Evolutionary conservation across 2,113 vertebrate species (phyloP), one percentile per base, ranked within the genome.

Genomic region (Reinhardtius hippoglossoides): DNA sequence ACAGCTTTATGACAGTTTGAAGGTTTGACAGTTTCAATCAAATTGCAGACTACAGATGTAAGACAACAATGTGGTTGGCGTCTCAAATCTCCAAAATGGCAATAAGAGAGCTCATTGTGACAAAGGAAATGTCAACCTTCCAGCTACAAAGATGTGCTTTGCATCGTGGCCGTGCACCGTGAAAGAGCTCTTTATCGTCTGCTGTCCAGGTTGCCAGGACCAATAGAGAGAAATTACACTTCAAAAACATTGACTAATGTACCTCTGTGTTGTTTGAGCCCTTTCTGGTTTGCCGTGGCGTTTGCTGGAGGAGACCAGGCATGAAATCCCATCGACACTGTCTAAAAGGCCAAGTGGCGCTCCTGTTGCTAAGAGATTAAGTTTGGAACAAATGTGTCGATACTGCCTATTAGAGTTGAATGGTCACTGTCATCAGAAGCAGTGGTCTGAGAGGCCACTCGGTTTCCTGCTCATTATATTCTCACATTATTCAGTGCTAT

Each of bases 391-490:
- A 88, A 78, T 71, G 58, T 85, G 80, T 90, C 84, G 40, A 91
- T 92, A 85, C 67, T 66, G 16, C 71, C 76, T 92, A 93, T 92
- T 92, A 78, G 92, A 91, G 87, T 81, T 81, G 84, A 92, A 92
- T 91, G 84, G 85, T 67, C 50, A 72, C 65, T 74, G 78, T 88
- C 82, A 84, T 80, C 78, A 27, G 54, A 31, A 74, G 67, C 55
- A 35, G 71, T 76, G 69, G 64, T 81, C 65, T 77, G 60, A 87
- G 81, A 81, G 65, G 56, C 67, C 35, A 9, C 50, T 78, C 72
- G 56, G 40, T 80, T 76, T 81, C 52, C 55, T 72, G 78, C 56
- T 78, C 66, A 71, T 71, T 86, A 71, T 67, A 73, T 77, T 73
- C n/a, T 35, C 7, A 56, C 61, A 31, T 44, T 71, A 76, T 58